Percentiles rank a stretch among this genome's conserved stretches.
These are phyloP conservation scores for Pogonognathellus flavescens DNA, from an alignment of 1,140 invertebrate genomes.

Conservation along the genomic window DNA sequence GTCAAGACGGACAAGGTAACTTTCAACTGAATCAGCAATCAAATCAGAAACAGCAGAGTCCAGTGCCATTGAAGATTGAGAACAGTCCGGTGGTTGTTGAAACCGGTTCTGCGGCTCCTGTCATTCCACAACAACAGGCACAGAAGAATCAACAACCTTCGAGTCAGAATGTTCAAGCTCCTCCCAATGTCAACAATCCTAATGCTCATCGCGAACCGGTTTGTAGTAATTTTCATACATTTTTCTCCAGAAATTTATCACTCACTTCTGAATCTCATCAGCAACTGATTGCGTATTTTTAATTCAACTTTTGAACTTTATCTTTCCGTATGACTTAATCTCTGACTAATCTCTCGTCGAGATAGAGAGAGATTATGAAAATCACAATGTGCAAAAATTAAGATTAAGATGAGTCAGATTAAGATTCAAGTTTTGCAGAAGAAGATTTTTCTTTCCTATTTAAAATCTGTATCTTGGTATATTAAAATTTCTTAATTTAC, in stretches of 20 bases:
- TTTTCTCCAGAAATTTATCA: conserved; percentile 14
- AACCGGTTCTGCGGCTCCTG: conserved; percentile 60
- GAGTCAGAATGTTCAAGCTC: conserved; percentile 9
- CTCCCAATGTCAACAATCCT: conserved; percentile 31
- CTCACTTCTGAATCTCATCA: not conserved
- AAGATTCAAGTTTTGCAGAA: no score
- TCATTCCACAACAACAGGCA: conserved; percentile 40
- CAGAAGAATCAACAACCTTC: conserved; percentile 7
- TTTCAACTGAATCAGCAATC: not conserved
- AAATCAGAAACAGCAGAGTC: not conserved
- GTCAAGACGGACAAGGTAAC: not conserved
- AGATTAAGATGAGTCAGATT: no score
- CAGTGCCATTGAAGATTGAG: conserved; percentile 39
- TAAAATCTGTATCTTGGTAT: no score
- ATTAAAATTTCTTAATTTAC: no score
- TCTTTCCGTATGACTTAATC: no score
- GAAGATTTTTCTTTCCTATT: no score
- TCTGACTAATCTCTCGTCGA: no score
- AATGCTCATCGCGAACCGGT: conserved; percentile 28
- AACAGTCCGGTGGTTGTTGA: conserved; percentile 55
- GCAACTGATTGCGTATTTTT: not conserved
- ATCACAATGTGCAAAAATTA: no score
- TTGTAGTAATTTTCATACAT: conserved; percentile 25
- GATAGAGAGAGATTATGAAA: no score
- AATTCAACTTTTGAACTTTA: no score